phyloP scores from a whole-genome alignment of 2,888 invertebrate genomes.

The Athrips mouffetella region DNA sequence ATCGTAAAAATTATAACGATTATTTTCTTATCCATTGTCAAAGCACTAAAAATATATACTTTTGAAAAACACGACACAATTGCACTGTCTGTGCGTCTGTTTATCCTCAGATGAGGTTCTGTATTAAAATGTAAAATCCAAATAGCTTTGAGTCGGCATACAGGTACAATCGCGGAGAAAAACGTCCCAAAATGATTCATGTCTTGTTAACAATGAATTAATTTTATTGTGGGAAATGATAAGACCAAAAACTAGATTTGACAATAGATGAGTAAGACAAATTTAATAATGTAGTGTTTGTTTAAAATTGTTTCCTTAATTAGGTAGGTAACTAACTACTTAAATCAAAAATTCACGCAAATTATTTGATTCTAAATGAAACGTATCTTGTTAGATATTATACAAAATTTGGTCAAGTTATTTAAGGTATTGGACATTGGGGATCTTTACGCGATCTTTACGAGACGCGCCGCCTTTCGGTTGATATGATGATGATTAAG shows the following conservation, averaged over 20 bases:
- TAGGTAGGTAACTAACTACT: too few species aligned
- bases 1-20: constrained; percentile 41
- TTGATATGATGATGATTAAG: too few species aligned
- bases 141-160: constrained; percentile 48
- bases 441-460: too few species aligned
- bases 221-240: not conserved
- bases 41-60: constrained; percentile 10
- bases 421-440: too few species aligned
- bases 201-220: not conserved
- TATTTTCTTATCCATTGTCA: constrained; percentile 44
- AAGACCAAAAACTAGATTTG: not conserved
- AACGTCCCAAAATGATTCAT: constrained; percentile 26
- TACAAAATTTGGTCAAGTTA: too few species aligned
- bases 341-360: too few species aligned
- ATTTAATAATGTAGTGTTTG: not conserved
- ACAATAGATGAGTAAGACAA: not conserved
- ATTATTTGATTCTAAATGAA: too few species aligned
- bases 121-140: constrained; percentile 35
- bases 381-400: too few species aligned
- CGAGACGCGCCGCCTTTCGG: too few species aligned
- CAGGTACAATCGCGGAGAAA: constrained; percentile 50
- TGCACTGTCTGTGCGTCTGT: constrained; percentile 24
- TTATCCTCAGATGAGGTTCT: constrained; percentile 24
- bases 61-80: constrained; percentile 16
- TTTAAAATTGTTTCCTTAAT: too few species aligned